Evolutionary conservation across 2,797 vertebrate genomes (phyloP).

Genomic region (Crenuchus spilurus): DNA sequence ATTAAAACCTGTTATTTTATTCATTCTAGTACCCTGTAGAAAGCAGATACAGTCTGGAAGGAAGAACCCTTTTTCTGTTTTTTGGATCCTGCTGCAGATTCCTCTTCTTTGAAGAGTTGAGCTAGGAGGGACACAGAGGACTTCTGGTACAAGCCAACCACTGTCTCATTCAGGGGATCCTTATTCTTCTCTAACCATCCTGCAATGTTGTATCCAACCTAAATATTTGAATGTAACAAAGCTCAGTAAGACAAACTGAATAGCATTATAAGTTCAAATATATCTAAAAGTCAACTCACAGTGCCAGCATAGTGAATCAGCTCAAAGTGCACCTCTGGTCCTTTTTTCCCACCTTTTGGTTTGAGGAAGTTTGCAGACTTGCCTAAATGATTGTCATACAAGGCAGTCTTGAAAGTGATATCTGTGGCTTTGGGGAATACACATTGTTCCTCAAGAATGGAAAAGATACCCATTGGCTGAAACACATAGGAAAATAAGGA

Average conservation of each 20-base stretch:
- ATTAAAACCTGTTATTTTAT: neutral
- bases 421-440: conserved; percentile 74
- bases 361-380: conserved; percentile 75
- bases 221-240: neutral
- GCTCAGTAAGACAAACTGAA: neutral
- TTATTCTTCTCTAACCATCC: conserved; percentile 78
- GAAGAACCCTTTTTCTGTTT: conserved; percentile 65
- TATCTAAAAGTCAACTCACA: conserved; percentile 46
- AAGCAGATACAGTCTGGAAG: conserved; percentile 49
- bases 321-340: conserved; percentile 67
- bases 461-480: conserved; percentile 78
- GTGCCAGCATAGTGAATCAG: conserved; percentile 65
- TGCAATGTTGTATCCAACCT: conserved; percentile 73
- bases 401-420: conserved; percentile 68
- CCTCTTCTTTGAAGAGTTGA: conserved; percentile 71
- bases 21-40: conserved; percentile 13
- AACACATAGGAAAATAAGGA: neutral
- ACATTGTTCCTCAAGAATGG: conserved; percentile 77
- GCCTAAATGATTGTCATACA: conserved; percentile 71
- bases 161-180: conserved; percentile 75
- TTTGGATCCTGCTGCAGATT: conserved; percentile 60
- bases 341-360: conserved; percentile 71
- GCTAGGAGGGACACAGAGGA: conserved; percentile 62
- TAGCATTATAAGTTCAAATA: neutral
- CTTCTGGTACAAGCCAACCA: conserved; percentile 76